Percentiles rank a stretch among this genome's conserved stretches.
Conservation (phyloP, 2,113 vertebrate genomes). For the Carollia perspicillata region DNA sequence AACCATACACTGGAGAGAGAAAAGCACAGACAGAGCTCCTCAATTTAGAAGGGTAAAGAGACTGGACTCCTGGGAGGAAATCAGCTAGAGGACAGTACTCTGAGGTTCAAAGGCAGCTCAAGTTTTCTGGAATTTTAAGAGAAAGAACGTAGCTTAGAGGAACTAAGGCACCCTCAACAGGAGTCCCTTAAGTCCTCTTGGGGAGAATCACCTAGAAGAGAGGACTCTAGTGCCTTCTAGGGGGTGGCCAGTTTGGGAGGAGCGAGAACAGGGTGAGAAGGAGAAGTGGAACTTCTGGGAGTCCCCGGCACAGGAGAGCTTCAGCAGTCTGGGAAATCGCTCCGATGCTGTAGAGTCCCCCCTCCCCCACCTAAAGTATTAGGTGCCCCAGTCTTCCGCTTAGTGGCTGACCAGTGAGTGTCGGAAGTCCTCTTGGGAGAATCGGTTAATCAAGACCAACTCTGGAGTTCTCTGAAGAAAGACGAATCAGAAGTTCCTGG, state of each 20-base stretch:
- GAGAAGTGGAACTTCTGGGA: neutral
- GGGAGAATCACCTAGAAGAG: constrained; percentile 19
- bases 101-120: neutral
- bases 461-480: constrained; percentile 23
- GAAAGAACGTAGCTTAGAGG: neutral
- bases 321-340: neutral
- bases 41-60: neutral
- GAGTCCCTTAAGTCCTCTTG: neutral
- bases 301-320: neutral
- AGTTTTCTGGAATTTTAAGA: neutral
- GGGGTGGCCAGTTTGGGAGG: neutral
- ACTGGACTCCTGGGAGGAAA: neutral
- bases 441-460: neutral
- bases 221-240: neutral
- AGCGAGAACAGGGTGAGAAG: neutral
- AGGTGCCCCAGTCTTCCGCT: neutral
- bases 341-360: neutral
- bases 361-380: neutral
- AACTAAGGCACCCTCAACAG: neutral
- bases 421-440: neutral
- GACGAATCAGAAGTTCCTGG: neutral
- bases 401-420: neutral
- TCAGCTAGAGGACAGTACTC: neutral
- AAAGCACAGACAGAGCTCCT: neutral
- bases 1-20: constrained; percentile 6